Base-by-base conservation (phyloP, 2,888 invertebrate species). In the Andrena camellia region DNA sequence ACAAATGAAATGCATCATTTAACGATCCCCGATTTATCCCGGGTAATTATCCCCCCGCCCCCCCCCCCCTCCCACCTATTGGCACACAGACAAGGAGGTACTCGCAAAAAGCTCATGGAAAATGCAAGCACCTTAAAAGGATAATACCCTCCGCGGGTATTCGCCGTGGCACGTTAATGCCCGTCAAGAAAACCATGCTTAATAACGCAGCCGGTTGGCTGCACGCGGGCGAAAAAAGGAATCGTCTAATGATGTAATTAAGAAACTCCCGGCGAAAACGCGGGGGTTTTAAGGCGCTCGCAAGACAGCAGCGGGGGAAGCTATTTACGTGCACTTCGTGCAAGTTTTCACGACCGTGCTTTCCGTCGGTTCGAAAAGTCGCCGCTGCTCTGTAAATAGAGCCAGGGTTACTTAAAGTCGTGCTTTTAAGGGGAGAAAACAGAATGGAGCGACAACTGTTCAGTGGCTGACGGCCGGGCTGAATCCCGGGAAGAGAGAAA, bases 191-290 rank as follows among this genome's bases (percentile, higher is more conserved):
- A 35, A 64, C 31, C 67, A 8, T 42, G 63, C 31, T 77, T 75
- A 87, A 83, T 66, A 81, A 70, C 72, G 70, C 85, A 70, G 78
- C 74, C 78, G 42, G 68, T 33, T 13, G 68, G 57, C 50, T 17
- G 17, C 20, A 3, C 26, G 8, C 13, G 20, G 13, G n/a, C 17
- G 26, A 48, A 57, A 62, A 64, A 83, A 84, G 77, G 87, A 87
- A 87, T 78, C 63, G 78, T 68, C 66, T 85, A 87, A 87, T 80
- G 82, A 78, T 50, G 72, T 82, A 86, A 86, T 86, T 87, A 86
- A 85, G 81, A 75, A 83, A 83, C 78, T 87, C 80, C 71, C 52
- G 13, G 31, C 64, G 50, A 10, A 76, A 77, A 52, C 35, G 33
- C 50, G 48, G 23, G 59, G 57, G 52, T 74, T 81, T 71, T 67